Percentiles rank a stretch among this genome's conserved stretches.
Evolutionary conservation across 2,888 invertebrate genomes (phyloP).

Genomic region (Boloria euphrosyne): DNA sequence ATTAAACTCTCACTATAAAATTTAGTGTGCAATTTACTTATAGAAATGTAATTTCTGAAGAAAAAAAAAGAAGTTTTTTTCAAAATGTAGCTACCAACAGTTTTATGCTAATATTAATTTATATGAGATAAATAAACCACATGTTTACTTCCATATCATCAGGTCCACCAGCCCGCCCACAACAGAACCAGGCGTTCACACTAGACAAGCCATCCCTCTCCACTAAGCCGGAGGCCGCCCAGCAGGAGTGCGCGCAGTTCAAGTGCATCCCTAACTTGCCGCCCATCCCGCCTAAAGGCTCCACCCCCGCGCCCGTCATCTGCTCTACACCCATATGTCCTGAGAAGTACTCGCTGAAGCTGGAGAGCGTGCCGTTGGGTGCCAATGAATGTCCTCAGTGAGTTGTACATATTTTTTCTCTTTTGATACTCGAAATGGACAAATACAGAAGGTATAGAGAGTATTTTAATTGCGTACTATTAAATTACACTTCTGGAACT

Average conservation of each 20-base stretch:
- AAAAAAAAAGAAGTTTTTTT: too few relatives aligned
- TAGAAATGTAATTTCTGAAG: too few relatives aligned
- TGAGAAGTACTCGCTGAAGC: constrained; percentile 78
- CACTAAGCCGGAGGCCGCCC: constrained; percentile 31
- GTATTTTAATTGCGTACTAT: too few relatives aligned
- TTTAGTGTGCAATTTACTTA: too few relatives aligned
- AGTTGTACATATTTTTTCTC: constrained; percentile 43
- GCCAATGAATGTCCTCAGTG: constrained; percentile 77
- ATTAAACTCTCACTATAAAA: too few relatives aligned
- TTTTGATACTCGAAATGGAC: too few relatives aligned
- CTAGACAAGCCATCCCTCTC: constrained; percentile 59
- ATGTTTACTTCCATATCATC: background rate
- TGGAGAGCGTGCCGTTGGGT: constrained; percentile 60
- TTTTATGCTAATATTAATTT: too few relatives aligned
- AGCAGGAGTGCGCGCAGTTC: constrained; percentile 77
- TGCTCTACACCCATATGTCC: constrained; percentile 83
- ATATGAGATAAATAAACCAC: too few relatives aligned
- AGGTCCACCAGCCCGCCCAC: constrained; percentile 49
- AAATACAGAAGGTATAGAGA: too few relatives aligned
- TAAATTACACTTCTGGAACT: too few relatives aligned
- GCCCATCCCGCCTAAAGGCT: constrained; percentile 64
- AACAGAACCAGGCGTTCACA: constrained; percentile 59
- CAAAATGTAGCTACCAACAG: too few relatives aligned
- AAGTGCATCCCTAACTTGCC: constrained; percentile 78
- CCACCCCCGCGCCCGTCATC: constrained; percentile 49